phyloP scores from a whole-genome alignment of 2,797 vertebrate genomes.

The Avahi laniger region DNA sequence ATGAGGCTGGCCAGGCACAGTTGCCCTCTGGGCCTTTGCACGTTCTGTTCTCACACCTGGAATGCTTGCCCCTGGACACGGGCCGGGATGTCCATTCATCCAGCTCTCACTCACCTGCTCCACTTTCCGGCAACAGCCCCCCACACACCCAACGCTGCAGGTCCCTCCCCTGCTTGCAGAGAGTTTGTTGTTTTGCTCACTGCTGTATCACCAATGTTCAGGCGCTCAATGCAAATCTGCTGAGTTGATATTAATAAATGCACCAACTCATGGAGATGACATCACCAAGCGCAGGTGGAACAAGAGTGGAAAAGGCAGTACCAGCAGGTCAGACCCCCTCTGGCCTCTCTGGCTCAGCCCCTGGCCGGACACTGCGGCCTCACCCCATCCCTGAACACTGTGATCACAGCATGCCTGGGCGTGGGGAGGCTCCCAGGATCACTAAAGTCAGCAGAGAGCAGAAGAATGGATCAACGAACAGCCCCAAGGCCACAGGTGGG shows the following conservation, averaged over 20 bases:
- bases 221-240: background rate
- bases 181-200: background rate
- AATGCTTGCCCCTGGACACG: background rate
- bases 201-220: background rate
- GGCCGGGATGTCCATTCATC: background rate
- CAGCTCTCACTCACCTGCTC: background rate
- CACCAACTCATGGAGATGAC: background rate
- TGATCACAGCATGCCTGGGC: rapidly evolving
- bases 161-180: background rate
- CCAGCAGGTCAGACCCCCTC: rapidly evolving
- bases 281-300: background rate
- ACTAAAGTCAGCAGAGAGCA: background rate
- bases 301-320: background rate
- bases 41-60: background rate
- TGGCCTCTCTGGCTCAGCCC: background rate
- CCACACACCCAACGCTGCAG: background rate
- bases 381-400: background rate
- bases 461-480: background rate
- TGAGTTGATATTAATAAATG: background rate
- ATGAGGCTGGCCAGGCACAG: background rate
- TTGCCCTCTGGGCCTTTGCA: background rate
- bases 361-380: too few species aligned
- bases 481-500: background rate
- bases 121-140: background rate
- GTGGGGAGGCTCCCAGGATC: background rate